Conservation (phyloP, 2,113 vertebrate genomes). For the Melanostigma gelatinosum region DNA sequence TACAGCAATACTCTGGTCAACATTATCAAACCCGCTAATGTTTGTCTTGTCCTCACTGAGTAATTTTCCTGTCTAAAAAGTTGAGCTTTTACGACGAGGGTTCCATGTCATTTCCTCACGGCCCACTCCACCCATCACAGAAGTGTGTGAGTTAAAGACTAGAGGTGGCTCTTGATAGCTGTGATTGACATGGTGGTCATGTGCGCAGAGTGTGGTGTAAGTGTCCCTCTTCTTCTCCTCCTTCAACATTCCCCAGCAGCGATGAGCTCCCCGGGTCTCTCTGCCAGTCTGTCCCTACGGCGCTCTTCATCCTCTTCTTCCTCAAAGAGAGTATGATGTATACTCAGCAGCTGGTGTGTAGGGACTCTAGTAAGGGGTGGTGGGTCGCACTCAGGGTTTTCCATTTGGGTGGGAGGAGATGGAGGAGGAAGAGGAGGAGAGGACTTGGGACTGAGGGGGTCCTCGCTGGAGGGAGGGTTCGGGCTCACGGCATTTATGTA, state of each 20-base stretch:
- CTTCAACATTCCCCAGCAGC: conserved; percentile 84
- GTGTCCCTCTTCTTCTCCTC: not conserved
- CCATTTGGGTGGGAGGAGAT: conserved; percentile 37
- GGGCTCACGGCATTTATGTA: conserved; percentile 81
- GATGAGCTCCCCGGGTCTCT: conserved; percentile 82
- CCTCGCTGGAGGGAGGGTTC: conserved; percentile 78
- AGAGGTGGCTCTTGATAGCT: conserved; percentile 49
- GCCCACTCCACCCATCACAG: conserved; percentile 24
- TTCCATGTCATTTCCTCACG: not conserved
- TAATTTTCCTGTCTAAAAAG: not conserved
- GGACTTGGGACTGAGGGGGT: conserved; percentile 74
- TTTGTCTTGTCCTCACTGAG: conserved; percentile 12
- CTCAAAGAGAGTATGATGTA: conserved; percentile 83
- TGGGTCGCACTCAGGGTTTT: conserved; percentile 70
- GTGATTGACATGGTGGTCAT: conserved; percentile 43
- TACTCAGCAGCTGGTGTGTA: conserved; percentile 81
- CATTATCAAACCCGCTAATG: conserved; percentile 14
- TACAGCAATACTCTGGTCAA: conserved; percentile 41
- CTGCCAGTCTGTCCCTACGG: conserved; percentile 74
- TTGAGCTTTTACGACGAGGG: not conserved
- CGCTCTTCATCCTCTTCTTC: conserved; percentile 79
- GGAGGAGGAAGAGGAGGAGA: conserved; percentile 30
- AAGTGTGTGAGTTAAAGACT: conserved; percentile 36
- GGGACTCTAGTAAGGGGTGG: conserved; percentile 72
- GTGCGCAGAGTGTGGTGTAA: conserved; percentile 43